Percentiles rank a stretch among this genome's conserved stretches.
Conservation (phyloP, 2,797 vertebrate genomes). For the Channallabes apus region DNA sequence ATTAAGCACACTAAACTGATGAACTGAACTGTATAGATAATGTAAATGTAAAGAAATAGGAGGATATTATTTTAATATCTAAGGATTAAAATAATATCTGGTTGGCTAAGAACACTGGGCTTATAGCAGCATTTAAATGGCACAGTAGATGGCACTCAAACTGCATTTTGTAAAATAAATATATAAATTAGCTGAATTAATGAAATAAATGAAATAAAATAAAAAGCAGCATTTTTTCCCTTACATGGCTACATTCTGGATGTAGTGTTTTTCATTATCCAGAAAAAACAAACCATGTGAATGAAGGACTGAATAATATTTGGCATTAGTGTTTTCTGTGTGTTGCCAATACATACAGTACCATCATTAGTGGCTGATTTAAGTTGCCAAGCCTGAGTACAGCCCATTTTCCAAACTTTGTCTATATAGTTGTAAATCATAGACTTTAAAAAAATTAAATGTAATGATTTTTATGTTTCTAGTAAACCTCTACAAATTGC, state of each 20-base stretch:
- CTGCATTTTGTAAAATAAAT: not conserved
- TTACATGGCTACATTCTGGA: not conserved
- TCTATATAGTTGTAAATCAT: not conserved
- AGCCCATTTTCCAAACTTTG: not conserved
- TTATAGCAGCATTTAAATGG: not conserved
- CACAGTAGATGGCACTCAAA: conserved; percentile 15
- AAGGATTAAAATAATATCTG: not conserved
- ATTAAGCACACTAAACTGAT: not conserved
- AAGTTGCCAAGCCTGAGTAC: not conserved
- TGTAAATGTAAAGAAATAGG: not conserved
- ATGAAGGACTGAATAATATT: no score
- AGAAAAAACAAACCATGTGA: not conserved
- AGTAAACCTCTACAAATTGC: not conserved
- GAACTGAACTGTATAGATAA: not conserved
- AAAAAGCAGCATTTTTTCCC: not conserved
- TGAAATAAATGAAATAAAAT: not conserved
- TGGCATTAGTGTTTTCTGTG: not conserved
- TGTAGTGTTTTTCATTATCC: not conserved
- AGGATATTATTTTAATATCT: no score
- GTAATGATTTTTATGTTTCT: not conserved
- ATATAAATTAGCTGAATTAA: no score
- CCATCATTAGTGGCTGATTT: not conserved
- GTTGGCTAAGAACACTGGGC: not conserved
- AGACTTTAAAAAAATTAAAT: not conserved
- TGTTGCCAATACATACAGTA: not conserved